Conservation (phyloP, 2,113 vertebrate genomes). For the Megaleporinus macrocephalus region DNA sequence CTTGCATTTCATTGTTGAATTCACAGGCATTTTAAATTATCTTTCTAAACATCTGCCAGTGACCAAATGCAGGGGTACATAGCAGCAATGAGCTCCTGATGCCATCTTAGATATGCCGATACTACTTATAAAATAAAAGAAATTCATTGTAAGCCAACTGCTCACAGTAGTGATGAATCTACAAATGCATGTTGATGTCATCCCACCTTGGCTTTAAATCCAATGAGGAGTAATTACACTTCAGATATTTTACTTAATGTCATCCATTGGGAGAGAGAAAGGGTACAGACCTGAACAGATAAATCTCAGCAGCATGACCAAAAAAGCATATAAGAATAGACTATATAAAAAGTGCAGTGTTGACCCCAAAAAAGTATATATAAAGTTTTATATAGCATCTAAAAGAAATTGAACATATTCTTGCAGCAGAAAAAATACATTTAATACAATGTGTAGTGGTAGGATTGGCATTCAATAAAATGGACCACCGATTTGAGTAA, state of each 20-base stretch:
- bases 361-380: conserved; percentile 27
- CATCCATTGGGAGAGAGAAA: background rate
- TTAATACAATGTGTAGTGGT: conserved; percentile 45
- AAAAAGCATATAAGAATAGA: background rate
- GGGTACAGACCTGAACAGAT: background rate
- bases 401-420: conserved; percentile 55
- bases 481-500: conserved; percentile 77
- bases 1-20: background rate
- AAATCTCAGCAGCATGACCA: background rate
- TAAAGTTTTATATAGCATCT: conserved; percentile 18
- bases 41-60: background rate
- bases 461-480: conserved; percentile 76
- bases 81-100: background rate
- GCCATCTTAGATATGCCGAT: background rate
- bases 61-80: background rate
- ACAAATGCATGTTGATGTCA: background rate
- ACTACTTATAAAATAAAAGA: too few species aligned
- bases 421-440: conserved; percentile 56
- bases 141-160: too few species aligned
- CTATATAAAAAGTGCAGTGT: background rate
- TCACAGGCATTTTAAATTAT: background rate
- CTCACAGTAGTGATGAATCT: background rate
- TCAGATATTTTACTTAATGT: background rate
- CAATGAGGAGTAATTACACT: background rate
- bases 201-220: background rate